Evolutionary conservation across 2,797 vertebrate genomes (phyloP).

Genomic region (Sebastes elongatus): DNA sequence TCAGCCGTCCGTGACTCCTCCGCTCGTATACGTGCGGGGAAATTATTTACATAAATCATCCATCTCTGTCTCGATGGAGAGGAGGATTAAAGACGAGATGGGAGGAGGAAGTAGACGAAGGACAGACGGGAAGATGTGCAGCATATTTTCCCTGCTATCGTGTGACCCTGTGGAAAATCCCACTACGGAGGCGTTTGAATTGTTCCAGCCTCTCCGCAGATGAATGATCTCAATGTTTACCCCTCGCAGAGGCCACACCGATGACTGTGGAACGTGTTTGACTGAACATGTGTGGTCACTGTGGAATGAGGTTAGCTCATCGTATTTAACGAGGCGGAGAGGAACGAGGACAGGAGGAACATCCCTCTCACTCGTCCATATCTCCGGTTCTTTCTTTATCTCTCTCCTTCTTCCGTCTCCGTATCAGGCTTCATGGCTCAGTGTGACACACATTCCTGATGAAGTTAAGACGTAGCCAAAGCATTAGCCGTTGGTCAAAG

Average conservation of each 20-base stretch:
- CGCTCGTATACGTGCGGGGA: neutral
- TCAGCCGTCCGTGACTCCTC: neutral
- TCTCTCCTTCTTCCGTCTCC: neutral
- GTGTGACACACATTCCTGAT: neutral
- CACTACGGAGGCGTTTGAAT: neutral
- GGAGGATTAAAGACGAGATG: neutral
- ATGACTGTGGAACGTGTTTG: conserved; percentile 5
- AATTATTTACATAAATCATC: conserved; percentile 8
- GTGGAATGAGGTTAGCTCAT: conserved; percentile 18
- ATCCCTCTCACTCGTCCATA: neutral
- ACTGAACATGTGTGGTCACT: conserved; percentile 10
- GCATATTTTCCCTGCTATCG: neutral
- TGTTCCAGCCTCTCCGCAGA: neutral
- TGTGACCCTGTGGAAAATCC: conserved; percentile 22
- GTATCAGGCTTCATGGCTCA: neutral
- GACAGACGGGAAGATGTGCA: neutral
- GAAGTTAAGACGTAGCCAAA: neutral
- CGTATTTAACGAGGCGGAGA: conserved; percentile 10
- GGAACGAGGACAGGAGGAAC: neutral
- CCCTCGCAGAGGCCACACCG: conserved; percentile 1
- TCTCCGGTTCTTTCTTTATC: neutral
- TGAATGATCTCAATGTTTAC: conserved; percentile 19
- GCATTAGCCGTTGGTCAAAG: neutral
- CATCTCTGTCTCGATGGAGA: neutral
- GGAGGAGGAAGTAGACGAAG: neutral